A percentile compares a stretch with the other conserved stretches of the same genome.
Conservation (phyloP, 1,140 invertebrate species). For the Meteorus sp. region DNA sequence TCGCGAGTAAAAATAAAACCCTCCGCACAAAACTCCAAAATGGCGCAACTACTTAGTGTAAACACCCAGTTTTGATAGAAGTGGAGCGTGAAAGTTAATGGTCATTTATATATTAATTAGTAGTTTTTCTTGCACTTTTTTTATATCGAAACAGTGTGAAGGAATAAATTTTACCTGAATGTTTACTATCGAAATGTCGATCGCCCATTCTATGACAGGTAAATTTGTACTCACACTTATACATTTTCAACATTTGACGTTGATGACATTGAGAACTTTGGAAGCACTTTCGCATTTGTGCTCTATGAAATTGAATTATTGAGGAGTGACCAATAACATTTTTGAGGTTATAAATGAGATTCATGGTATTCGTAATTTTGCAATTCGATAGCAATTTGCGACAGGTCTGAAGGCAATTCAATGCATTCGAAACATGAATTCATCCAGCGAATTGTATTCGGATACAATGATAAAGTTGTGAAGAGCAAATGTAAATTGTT, state of each 20-base stretch:
- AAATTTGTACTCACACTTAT: constrained; percentile 36
- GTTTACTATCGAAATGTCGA: constrained; percentile 65
- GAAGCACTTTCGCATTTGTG: background rate
- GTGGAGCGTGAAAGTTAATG: constrained; percentile 17
- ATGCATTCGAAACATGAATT: too few species aligned
- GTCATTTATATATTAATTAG: background rate
- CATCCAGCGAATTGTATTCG: too few species aligned
- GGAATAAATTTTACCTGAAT: constrained; percentile 50
- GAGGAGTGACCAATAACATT: too few species aligned
- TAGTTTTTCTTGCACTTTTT: background rate
- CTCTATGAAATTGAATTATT: background rate
- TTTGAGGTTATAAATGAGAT: too few species aligned
- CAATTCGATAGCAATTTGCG: too few species aligned
- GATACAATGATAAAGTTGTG: too few species aligned
- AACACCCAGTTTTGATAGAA: constrained; percentile 35
- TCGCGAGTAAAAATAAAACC: constrained; percentile 21
- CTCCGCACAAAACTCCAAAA: constrained; percentile 35
- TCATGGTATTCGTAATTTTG: too few species aligned
- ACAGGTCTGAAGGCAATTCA: too few species aligned
- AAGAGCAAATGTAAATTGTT: too few species aligned
- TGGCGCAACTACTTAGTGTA: constrained; percentile 34
- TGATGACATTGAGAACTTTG: constrained; percentile 34
- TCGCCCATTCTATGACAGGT: constrained; percentile 68
- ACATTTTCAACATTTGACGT: constrained; percentile 32
- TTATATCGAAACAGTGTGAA: constrained; percentile 17